Conservation (phyloP, 2,888 invertebrate genomes). For the Rhingia rostrata region DNA sequence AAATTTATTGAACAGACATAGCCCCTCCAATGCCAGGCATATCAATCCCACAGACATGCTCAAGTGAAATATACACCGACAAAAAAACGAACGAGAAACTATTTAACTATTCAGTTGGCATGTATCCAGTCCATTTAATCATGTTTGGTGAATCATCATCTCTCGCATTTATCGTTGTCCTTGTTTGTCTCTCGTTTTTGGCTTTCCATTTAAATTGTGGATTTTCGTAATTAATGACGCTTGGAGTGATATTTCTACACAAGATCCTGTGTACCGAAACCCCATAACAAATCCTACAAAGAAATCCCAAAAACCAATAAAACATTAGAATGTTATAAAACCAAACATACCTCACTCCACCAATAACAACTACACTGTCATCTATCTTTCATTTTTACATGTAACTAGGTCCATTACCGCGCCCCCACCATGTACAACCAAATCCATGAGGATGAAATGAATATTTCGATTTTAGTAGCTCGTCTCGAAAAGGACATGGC, state of each 20-base stretch:
- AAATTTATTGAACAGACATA: constrained; percentile 22
- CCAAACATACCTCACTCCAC: background rate
- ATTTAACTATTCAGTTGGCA: constrained; percentile 41
- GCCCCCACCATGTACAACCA: background rate
- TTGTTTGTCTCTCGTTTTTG: constrained; percentile 35
- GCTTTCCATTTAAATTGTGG: constrained; percentile 49
- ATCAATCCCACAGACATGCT: constrained; percentile 2
- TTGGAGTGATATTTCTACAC: constrained; percentile 30
- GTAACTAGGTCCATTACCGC: background rate
- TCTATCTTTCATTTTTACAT: constrained; percentile 24
- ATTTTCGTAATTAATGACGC: constrained; percentile 64
- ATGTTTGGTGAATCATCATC: constrained; percentile 42
- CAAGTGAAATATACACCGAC: background rate
- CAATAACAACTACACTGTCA: constrained; percentile 1
- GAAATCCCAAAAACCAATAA: constrained; percentile 25
- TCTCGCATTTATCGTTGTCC: constrained; percentile 16
- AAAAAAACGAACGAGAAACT: background rate
- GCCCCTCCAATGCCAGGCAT: background rate
- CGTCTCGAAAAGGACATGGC: constrained; percentile 19
- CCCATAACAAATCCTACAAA: background rate
- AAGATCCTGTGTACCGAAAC: background rate
- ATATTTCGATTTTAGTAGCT: constrained; percentile 54
- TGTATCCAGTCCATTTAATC: constrained; percentile 60
- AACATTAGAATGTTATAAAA: constrained; percentile 9
- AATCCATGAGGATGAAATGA: constrained; percentile 59